phyloP scores from a whole-genome alignment of 2,888 invertebrate genomes.

The Gonocerus acuteangulatus region DNA sequence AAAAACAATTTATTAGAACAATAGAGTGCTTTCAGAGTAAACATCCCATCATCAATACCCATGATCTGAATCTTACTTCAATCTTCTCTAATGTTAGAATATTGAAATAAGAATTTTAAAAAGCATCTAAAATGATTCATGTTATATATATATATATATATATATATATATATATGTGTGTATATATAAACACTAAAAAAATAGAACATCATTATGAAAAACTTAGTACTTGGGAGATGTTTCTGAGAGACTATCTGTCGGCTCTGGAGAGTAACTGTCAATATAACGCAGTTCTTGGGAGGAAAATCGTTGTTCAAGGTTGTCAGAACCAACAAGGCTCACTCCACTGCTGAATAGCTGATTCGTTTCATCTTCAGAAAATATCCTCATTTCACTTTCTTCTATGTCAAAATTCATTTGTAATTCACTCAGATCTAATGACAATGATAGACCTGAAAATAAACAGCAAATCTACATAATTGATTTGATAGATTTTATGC shows the following conservation, averaged over 20 bases:
- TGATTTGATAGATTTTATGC: too few relatives aligned
- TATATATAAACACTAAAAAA: too few relatives aligned
- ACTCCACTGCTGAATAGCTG: slow-evolving; percentile 38
- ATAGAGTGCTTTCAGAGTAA: too few relatives aligned
- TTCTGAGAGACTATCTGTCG: slow-evolving; percentile 40
- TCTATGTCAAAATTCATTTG: slow-evolving; percentile 75
- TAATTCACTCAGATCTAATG: slow-evolving; percentile 71
- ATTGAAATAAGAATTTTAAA: too few relatives aligned
- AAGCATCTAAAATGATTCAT: too few relatives aligned
- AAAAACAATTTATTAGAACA: too few relatives aligned
- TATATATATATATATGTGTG: too few relatives aligned
- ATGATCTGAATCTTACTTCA: too few relatives aligned
- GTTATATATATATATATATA: too few relatives aligned
- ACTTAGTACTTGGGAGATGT: slow-evolving; percentile 14
- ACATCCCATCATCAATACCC: too few relatives aligned
- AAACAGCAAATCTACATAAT: not conserved
- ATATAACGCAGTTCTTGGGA: slow-evolving; percentile 64
- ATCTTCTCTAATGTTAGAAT: too few relatives aligned
- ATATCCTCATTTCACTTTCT: slow-evolving; percentile 77
- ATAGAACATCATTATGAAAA: too few relatives aligned
- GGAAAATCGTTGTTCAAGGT: slow-evolving; percentile 66
- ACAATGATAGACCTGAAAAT: slow-evolving; percentile 44
- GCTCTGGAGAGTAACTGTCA: slow-evolving; percentile 68
- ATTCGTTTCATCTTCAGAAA: slow-evolving; percentile 73
- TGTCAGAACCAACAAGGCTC: slow-evolving; percentile 43